These are phyloP conservation scores for Arrhamphus sclerolepis DNA, from an alignment of 2,797 vertebrate species.

Conservation along the genomic window DNA sequence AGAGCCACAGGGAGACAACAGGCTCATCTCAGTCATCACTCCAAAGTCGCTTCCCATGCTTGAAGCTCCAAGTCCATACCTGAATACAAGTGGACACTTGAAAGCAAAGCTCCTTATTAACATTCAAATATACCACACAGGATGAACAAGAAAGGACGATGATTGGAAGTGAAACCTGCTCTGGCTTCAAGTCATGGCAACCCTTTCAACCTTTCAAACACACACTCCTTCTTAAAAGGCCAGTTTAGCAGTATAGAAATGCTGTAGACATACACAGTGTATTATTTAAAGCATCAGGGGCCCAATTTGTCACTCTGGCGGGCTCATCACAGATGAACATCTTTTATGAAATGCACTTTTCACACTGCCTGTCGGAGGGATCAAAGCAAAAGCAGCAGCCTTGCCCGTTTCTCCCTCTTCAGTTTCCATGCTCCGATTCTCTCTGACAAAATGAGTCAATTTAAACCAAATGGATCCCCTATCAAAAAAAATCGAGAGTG, in stretches of 20 bases:
- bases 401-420: constrained; percentile 59
- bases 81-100: constrained; percentile 36
- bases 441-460: constrained; percentile 81
- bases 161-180: constrained; percentile 40
- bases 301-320: constrained; percentile 79
- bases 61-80: constrained; percentile 32
- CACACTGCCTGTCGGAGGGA: constrained; percentile 73
- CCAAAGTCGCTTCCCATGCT: constrained; percentile 28
- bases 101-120: constrained; percentile 29
- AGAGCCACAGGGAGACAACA: constrained; percentile 45
- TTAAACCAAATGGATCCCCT: constrained; percentile 73
- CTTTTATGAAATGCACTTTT: constrained; percentile 83
- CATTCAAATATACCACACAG: constrained; percentile 20
- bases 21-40: constrained; percentile 42
- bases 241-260: constrained; percentile 63
- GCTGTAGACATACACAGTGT: constrained; percentile 63
- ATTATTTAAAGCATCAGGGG: constrained; percentile 81
- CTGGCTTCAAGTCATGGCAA: constrained; percentile 15
- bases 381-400: constrained; percentile 72
- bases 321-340: constrained; percentile 78
- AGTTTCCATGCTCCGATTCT: constrained; percentile 63
- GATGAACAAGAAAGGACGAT: constrained; percentile 39
- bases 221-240: constrained; percentile 57
- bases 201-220: constrained; percentile 37
- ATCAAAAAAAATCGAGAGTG: constrained; percentile 65